Conservation (phyloP, 2,888 invertebrate species). For the Drosophila macrospina region DNA sequence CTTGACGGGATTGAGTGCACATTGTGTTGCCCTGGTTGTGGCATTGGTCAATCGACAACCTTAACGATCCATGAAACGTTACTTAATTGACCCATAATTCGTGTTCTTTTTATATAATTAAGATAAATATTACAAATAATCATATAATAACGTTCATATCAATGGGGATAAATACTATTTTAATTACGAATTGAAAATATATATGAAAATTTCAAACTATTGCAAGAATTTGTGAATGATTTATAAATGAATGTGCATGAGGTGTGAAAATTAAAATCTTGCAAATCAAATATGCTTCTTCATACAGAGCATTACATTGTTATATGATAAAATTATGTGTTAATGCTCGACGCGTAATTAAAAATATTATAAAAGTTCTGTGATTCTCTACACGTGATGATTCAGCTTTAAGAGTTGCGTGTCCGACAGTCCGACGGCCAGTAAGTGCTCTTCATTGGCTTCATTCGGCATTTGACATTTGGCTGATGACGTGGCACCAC, state of each 20-base stretch:
- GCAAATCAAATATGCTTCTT: background rate
- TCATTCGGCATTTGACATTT: conserved; percentile 59
- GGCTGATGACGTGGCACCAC: conserved; percentile 14
- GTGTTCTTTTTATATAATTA: conserved; percentile 59
- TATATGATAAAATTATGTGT: conserved; percentile 53
- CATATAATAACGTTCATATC: background rate
- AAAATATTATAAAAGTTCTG: conserved; percentile 28
- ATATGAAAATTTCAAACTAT: background rate
- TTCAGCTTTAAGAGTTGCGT: conserved; percentile 30
- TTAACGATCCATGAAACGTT: conserved; percentile 24
- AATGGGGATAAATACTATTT: background rate
- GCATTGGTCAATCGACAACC: conserved; percentile 49
- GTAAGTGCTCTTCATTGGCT: conserved; percentile 55
- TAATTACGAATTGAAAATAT: background rate
- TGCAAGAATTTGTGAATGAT: background rate
- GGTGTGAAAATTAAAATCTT: conserved; percentile 5
- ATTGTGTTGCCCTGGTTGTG: conserved; percentile 30
- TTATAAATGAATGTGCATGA: background rate
- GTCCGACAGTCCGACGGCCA: conserved; percentile 21
- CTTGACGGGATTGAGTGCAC: conserved; percentile 27
- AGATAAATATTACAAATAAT: conserved; percentile 37
- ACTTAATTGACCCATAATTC: conserved; percentile 72
- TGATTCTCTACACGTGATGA: conserved; percentile 11
- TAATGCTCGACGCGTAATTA: conserved; percentile 59
- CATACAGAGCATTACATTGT: conserved; percentile 4